Base-by-base conservation (phyloP, 2,888 invertebrate species). In the Megaustenia siamemsis region DNA sequence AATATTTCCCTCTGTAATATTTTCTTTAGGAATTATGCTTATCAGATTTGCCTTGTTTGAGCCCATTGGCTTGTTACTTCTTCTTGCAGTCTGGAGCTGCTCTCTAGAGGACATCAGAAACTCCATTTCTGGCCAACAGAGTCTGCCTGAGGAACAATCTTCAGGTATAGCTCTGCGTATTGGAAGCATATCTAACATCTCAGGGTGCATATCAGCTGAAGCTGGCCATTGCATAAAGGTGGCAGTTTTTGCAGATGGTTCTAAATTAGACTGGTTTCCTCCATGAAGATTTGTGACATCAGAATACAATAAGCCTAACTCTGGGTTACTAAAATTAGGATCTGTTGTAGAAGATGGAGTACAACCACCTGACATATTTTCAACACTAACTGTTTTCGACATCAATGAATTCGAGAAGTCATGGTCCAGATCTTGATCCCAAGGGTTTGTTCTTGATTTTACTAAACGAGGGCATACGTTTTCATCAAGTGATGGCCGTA, bases 101-200 rank as follows among this genome's bases (percentile, higher is more conserved):
- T 84, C 84, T 80, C 80, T 56, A 18, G 84, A 84, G 6, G 84
- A 71, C 84, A 84, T 80, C 43, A 83, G 43, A 32, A 84, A 75
- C 80, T 84, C 84, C 84, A 84, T 84, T 32, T 84, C 84, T 28
- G 84, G 79, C 84, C 84, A 84, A 43, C 80, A 84, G 21, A 84
- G 68, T 38, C 80, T 68, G 21, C 84, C 75, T 10, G 71, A 78
- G 45, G 53, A 63, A 38, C 75, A 80, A 21, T 84, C 84, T 66
- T 84, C 84, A 2, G 80, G 73, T 60, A 63, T 38, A 15, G 73
- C 66, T 24, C 80, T 40, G 28, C 84, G 66, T 24, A 84, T 75
- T 35, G 84, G 84, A 24, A 84, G 75, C 84, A 84, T 84, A 66
- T 84, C 84, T 28, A 84, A 56, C 84, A 84, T 84, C 53, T 84